phyloP scores from a whole-genome alignment of 2,888 invertebrate species.

The Andrena minutula region DNA sequence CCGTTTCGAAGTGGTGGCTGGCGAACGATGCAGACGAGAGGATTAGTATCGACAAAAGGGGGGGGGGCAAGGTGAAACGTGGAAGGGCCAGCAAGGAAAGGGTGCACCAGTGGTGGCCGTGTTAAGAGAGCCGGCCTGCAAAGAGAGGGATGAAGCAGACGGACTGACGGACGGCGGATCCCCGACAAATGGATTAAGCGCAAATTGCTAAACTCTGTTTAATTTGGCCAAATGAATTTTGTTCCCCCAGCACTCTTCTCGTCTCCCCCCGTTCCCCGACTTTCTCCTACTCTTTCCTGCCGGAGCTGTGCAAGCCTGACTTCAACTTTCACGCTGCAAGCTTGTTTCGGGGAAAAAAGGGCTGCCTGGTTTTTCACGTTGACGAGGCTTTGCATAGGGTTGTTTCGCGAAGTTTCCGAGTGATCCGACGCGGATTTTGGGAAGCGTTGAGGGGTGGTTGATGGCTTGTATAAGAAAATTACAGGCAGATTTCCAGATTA shows the following conservation, averaged over 20 bases:
- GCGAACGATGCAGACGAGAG: conserved; percentile 32
- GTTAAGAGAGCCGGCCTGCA: conserved; percentile 44
- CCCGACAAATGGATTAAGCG: conserved; percentile 82
- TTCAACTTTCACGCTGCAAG: background rate
- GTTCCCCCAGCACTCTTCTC: conserved; percentile 6
- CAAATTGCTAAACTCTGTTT: conserved; percentile 83
- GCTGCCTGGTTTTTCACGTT: background rate
- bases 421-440: background rate
- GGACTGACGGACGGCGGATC: conserved; percentile 74
- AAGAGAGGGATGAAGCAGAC: conserved; percentile 54
- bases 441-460: background rate
- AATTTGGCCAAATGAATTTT: conserved; percentile 83
- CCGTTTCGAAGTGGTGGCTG: conserved; percentile 41
- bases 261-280: background rate
- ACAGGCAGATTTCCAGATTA: background rate
- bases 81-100: conserved; percentile 53
- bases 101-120: conserved; percentile 53
- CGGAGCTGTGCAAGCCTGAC: background rate
- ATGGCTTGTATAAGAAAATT: background rate
- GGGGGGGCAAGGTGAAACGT: conserved; percentile 41
- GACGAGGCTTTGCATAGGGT: background rate
- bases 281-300: background rate
- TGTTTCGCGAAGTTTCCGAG: background rate
- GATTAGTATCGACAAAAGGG: conserved; percentile 45
- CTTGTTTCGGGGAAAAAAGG: conserved; percentile 15